Conservation (phyloP, 2,797 vertebrate genomes). For the Diceros bicornis region DNA sequence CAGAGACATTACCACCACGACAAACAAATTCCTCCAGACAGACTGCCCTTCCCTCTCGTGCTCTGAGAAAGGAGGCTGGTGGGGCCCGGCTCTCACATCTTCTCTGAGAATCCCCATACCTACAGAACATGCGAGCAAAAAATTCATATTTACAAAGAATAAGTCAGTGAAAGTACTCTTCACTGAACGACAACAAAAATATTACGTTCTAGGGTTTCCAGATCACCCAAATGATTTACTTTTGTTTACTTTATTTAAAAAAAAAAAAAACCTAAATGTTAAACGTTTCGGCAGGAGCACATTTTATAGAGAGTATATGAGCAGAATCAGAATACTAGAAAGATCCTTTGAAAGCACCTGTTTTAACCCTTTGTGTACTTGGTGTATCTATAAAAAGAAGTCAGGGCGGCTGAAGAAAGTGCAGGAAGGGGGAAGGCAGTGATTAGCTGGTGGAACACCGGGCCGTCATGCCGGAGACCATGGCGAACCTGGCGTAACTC, state of each 20-base stretch:
- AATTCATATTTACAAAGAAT: background rate
- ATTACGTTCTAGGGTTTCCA: background rate
- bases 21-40: background rate
- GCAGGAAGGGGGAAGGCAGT: accelerated
- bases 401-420: background rate
- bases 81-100: background rate
- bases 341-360: background rate
- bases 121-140: background rate
- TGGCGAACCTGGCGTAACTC: background rate
- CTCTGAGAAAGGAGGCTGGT: background rate
- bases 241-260: background rate
- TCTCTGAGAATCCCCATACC: background rate
- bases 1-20: background rate
- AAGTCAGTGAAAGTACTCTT: background rate
- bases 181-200: background rate
- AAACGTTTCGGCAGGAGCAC: background rate
- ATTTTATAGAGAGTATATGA: background rate
- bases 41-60: background rate
- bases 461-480: accelerated
- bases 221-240: background rate
- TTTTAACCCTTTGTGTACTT: background rate
- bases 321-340: background rate
- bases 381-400: background rate
- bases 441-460: accelerated
- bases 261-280: background rate